Evolutionary conservation across 2,888 invertebrate genomes (phyloP), one percentile per base, ranked within the genome.

Genomic region (Ptychoptera albimana): DNA sequence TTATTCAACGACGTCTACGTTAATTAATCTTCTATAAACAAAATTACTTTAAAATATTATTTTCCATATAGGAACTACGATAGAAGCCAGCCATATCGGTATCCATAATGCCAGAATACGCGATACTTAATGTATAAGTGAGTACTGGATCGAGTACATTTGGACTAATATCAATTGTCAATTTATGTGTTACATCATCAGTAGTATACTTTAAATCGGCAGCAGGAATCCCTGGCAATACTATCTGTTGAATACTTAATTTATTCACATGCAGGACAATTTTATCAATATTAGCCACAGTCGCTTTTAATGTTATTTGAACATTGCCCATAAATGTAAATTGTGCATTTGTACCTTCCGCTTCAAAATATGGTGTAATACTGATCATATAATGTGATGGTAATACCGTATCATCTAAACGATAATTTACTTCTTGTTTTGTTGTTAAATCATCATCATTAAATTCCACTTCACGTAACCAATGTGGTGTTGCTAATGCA

Each of bases 351-450:
- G 47, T n/a, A 34, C 34, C 30, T 8, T 23, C 13, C 2, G 34
- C 46, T 11, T 50, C 52, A 4, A 77, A 64, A 49, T 71, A 66
- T 1, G 75, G 75, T 1, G 60, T 62, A 6, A 80, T 52, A 0
- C 60, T 51, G 0, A 79, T 61, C 29, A 65, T 60, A 50, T 79
- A 82, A n/a, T 59, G 59, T 0, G 50, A 52, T 0, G 79, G 80
- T 2, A 45, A 46, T 1, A 77, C 65, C 1, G 64, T 63, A 1
- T 56, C 60, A 2, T 55, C 49, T 10, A 64, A 48, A 23, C 62
- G 56, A 38, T 42, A 42, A 5, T 41, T 11, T 1, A 42, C 1
- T 10, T 31, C 39, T 13, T 40, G 23, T 23, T 7, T 23, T 23
- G 23, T 7, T 23, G 7, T 5, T 7, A 7, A 23, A 23, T 23